These are phyloP conservation scores for Mustela nigripes DNA, from an alignment of 2,113 vertebrate genomes.

Conservation along the genomic window DNA sequence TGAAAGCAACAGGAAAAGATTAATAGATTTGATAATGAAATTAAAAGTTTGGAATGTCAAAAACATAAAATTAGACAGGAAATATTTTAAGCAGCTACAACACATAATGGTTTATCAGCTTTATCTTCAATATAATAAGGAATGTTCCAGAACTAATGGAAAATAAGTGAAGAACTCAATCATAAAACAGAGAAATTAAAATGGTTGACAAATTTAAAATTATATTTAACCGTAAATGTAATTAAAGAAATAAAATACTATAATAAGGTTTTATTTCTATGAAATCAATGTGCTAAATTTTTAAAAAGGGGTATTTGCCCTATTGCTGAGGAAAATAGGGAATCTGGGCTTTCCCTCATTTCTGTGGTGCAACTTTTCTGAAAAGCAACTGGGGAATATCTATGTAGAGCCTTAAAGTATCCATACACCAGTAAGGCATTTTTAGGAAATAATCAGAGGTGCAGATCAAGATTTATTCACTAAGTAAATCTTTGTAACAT, in stretches of 20 bases:
- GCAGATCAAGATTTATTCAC: constrained; percentile 15
- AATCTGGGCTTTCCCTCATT: not conserved
- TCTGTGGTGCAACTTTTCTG: constrained; percentile 35
- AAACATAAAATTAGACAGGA: not conserved
- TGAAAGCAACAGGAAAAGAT: not conserved
- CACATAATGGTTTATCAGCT: not conserved
- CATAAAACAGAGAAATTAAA: constrained; percentile 45
- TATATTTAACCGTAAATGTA: not conserved
- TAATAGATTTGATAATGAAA: constrained; percentile 24
- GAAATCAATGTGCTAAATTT: not conserved
- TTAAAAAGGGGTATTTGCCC: not conserved
- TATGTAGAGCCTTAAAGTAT: constrained; percentile 44
- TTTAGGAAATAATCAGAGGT: constrained; percentile 16
- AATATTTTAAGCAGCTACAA: constrained; percentile 32
- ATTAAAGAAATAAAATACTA: not conserved
- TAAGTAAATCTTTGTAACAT: constrained; percentile 38
- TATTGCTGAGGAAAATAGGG: constrained; percentile 30
- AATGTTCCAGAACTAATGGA: constrained; percentile 13
- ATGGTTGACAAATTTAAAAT: constrained; percentile 12
- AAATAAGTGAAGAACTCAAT: constrained; percentile 26
- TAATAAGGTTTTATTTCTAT: constrained; percentile 6
- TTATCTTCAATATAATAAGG: not conserved
- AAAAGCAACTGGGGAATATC: not conserved
- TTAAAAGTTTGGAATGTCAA: not conserved
- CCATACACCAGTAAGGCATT: not conserved